Conservation (phyloP, 2,113 vertebrate species). For the Origma solitaria region DNA sequence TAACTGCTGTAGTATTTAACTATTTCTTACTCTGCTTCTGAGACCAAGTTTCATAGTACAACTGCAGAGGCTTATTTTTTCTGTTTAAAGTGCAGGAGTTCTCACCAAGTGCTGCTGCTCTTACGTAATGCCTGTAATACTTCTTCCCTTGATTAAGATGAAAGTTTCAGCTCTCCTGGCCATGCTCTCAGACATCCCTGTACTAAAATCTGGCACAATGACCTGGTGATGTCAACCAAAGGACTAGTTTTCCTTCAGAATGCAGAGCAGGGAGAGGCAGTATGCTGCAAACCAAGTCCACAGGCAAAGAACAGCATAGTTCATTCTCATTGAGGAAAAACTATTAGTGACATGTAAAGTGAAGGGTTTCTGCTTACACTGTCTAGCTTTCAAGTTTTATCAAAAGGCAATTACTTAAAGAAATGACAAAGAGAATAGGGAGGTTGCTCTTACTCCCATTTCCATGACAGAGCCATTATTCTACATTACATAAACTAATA, state of each 20-base stretch:
- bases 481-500: accelerated
- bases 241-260: background rate
- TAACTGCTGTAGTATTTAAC: conserved; percentile 23
- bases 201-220: background rate
- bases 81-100: background rate
- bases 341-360: background rate
- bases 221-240: background rate
- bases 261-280: background rate
- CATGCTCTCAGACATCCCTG: background rate
- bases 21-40: conserved; percentile 3
- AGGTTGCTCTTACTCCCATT: background rate
- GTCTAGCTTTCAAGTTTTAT: background rate
- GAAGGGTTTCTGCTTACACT: background rate
- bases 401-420: background rate
- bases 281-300: background rate
- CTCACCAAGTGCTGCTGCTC: background rate
- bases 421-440: background rate
- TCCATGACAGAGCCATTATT: background rate
- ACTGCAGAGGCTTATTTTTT: background rate
- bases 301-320: background rate
- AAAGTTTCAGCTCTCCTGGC: background rate
- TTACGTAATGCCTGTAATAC: background rate
- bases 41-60: background rate
- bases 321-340: background rate
- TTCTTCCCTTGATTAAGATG: background rate